phyloP scores from a whole-genome alignment of 2,113 vertebrate genomes.

The Rhineura floridana region DNA sequence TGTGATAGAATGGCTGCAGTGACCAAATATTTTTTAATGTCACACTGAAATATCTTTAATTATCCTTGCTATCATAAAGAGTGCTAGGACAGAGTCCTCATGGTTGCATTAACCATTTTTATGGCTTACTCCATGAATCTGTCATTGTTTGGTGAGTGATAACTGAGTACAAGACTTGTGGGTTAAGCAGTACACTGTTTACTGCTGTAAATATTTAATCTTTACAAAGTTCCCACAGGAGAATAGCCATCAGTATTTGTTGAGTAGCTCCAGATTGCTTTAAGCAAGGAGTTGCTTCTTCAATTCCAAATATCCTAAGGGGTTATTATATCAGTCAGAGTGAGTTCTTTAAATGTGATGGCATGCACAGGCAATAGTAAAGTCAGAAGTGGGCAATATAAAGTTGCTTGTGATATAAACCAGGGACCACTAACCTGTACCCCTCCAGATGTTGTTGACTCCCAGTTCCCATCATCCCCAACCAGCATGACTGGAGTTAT shows the following conservation, averaged over 20 bases:
- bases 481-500: no score
- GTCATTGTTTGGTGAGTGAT: conserved; percentile 33
- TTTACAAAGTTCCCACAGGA: conserved; percentile 19
- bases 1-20: background rate
- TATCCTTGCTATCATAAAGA: conserved; percentile 11
- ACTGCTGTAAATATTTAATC: conserved; percentile 32
- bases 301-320: background rate
- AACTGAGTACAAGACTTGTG: conserved; percentile 18
- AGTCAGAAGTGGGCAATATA: no score
- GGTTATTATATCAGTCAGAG: background rate
- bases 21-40: conserved; percentile 14
- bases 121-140: background rate
- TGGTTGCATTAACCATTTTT: background rate
- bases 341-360: background rate
- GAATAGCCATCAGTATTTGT: conserved; percentile 11
- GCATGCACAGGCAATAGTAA: background rate
- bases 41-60: conserved; percentile 29
- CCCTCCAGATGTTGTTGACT: no score
- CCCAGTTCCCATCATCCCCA: no score
- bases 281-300: background rate
- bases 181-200: conserved; percentile 21
- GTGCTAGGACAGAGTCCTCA: conserved; percentile 4
- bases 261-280: background rate
- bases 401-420: no score
- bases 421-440: no score